Percentiles rank a stretch among this genome's conserved stretches.
Evolutionary conservation across 23 tunicate genomes (phyloP).

Genomic region (Diplosoma virens): DNA sequence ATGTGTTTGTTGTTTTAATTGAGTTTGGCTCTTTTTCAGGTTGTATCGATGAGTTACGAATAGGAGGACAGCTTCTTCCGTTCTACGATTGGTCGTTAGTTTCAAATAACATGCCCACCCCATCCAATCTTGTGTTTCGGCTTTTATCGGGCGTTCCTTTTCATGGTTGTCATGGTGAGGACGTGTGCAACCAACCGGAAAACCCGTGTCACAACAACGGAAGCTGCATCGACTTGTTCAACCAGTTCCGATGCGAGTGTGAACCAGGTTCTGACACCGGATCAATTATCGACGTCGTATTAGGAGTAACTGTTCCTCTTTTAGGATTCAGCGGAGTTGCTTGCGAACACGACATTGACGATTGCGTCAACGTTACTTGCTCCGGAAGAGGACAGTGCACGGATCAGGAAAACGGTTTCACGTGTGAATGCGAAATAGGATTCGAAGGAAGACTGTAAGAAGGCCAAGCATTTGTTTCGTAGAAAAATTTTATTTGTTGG

Average conservation of each 20-base stretch:
- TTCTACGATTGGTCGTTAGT: constrained; percentile 26
- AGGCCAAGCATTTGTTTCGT: too few relatives aligned
- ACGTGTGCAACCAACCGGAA: constrained; percentile 20
- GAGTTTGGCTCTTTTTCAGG: too few relatives aligned
- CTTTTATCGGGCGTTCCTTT: not conserved
- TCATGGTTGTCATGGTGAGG: constrained; percentile 57
- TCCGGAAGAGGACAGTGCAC: constrained; percentile 33
- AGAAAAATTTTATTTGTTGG: too few relatives aligned
- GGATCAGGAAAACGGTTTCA: constrained; percentile 28
- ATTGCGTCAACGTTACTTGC: constrained; percentile 34
- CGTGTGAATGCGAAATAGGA: constrained; percentile 35
- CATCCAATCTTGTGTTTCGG: not conserved
- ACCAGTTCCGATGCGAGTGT: constrained; percentile 36
- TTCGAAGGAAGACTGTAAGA: constrained; percentile 48
- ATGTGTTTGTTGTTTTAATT: too few relatives aligned
- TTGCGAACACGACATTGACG: constrained; percentile 35
- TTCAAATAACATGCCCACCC: constrained; percentile 5
- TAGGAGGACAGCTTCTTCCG: constrained; percentile 37
- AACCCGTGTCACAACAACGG: constrained; percentile 50
- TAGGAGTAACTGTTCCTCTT: not conserved
- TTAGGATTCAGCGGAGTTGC: constrained; percentile 33
- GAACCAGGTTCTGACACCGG: constrained; percentile 25
- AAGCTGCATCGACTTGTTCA: constrained; percentile 50
- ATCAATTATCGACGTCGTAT: too few relatives aligned
- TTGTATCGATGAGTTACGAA: constrained; percentile 47